Conservation (phyloP, 2,797 vertebrate genomes). For the Luscinia luscinia region DNA sequence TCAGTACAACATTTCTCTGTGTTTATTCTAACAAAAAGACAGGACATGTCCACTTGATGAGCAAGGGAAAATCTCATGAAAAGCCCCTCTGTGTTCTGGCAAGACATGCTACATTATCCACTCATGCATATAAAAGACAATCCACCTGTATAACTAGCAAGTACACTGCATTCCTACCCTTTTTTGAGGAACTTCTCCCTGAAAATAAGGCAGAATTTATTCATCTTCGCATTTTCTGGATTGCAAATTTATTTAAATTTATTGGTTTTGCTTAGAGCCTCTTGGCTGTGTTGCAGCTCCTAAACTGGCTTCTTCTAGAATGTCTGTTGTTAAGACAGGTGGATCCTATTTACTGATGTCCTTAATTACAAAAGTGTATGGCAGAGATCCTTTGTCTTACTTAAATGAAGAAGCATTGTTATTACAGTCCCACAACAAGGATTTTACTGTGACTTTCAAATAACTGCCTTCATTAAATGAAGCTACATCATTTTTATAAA, state of each 20-base stretch:
- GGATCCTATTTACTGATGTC: not conserved
- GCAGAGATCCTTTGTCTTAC: not conserved
- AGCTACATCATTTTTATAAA: not conserved
- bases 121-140: not conserved
- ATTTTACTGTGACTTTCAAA: not conserved
- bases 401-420: not conserved
- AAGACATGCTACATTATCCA: not conserved
- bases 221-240: not conserved
- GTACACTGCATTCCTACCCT: accelerated
- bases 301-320: not conserved
- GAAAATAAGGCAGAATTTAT: not conserved
- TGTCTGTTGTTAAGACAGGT: not conserved
- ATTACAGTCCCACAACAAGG: not conserved
- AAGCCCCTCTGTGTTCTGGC: not conserved
- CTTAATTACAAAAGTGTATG: not conserved
- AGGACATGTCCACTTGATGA: not conserved
- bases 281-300: not conserved
- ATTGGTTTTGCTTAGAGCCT: not conserved
- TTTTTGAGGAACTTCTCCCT: not conserved
- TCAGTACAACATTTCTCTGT: not conserved
- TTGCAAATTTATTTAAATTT: not conserved
- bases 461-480: not conserved
- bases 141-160: not conserved
- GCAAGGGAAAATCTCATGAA: not conserved
- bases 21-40: not conserved